These are phyloP conservation scores for Columba janthina DNA, from an alignment of 2,113 vertebrate species.

Conservation along the genomic window DNA sequence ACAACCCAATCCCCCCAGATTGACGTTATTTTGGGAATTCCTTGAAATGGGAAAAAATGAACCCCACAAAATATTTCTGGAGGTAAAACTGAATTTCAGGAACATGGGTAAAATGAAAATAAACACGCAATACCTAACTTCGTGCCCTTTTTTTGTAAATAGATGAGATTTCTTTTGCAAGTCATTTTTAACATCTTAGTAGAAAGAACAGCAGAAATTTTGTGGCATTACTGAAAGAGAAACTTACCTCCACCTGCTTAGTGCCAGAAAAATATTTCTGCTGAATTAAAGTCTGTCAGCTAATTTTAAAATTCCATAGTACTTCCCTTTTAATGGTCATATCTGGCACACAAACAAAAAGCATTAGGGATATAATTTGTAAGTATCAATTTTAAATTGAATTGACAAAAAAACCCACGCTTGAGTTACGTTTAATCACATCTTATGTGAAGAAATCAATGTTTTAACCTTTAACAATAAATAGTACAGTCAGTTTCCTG, in stretches of 20 bases:
- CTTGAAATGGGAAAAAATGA: background rate
- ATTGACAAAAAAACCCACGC: background rate
- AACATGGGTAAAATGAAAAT: background rate
- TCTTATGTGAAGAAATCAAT: background rate
- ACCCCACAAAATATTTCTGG: background rate
- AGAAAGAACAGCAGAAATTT: background rate
- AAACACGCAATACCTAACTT: background rate
- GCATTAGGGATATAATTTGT: background rate
- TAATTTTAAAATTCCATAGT: background rate
- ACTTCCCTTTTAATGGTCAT: background rate
- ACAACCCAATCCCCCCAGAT: background rate
- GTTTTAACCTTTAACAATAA: background rate
- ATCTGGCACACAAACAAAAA: background rate
- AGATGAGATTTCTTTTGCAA: background rate
- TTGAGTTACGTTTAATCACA: background rate
- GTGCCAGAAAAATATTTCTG: background rate
- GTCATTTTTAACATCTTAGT: background rate
- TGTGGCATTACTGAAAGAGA: background rate
- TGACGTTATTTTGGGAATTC: background rate
- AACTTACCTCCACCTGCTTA: slow-evolving; percentile 42
- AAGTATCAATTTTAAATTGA: background rate
- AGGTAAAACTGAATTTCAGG: background rate
- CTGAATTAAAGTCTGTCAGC: background rate
- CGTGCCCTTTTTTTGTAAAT: background rate
- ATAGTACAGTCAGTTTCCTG: background rate